These are phyloP conservation scores for Protosalanx chinensis DNA, from an alignment of 2,797 vertebrate genomes.

Conservation along the genomic window DNA sequence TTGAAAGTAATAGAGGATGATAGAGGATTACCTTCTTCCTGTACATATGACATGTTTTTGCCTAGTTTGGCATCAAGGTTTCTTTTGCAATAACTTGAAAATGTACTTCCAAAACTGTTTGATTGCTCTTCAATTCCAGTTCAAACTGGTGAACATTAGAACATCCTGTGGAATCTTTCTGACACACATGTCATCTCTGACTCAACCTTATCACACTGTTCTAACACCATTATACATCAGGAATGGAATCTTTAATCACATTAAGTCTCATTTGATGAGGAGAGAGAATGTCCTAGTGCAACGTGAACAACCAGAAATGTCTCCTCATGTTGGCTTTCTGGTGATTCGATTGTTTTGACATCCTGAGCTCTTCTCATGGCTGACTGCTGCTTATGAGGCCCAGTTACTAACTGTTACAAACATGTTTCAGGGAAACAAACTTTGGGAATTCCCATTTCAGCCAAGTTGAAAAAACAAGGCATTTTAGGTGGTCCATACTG, in stretches of 20 bases:
- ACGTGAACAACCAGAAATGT: background rate
- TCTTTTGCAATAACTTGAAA: background rate
- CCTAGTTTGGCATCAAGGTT: background rate
- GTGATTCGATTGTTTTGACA: background rate
- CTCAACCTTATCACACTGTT: background rate
- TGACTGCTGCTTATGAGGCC: background rate
- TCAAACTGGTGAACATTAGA: background rate
- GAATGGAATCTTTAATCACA: background rate
- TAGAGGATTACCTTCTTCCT: background rate
- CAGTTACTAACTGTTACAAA: background rate
- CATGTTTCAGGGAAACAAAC: conserved; percentile 7
- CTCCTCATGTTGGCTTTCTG: background rate
- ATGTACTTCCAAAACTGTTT: background rate
- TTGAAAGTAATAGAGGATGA: background rate
- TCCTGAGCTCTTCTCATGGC: background rate
- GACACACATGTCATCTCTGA: background rate
- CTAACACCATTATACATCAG: background rate
- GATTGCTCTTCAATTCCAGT: background rate
- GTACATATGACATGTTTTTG: background rate
- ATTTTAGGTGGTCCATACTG: conserved; percentile 2
- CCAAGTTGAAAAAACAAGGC: conserved; percentile 3
- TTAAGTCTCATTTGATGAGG: background rate
- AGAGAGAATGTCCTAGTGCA: background rate
- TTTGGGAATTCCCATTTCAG: background rate
- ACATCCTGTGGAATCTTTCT: background rate